Evolutionary conservation across 2,797 vertebrate genomes (phyloP).

Genomic region (Myotis daubentonii): DNA sequence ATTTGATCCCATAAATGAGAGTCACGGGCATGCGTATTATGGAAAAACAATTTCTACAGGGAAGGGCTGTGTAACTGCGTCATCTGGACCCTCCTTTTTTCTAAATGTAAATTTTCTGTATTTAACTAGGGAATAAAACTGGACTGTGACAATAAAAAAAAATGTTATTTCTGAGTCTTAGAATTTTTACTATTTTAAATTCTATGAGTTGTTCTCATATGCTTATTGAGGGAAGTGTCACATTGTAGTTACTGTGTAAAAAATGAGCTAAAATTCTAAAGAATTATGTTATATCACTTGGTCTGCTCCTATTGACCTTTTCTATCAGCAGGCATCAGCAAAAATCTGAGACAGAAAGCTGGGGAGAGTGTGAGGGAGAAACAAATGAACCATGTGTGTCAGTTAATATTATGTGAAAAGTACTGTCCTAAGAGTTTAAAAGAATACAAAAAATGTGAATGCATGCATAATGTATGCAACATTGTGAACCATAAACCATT

Average conservation of each 20-base stretch:
- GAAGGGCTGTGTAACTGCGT: not conserved
- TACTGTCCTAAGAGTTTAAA: not conserved
- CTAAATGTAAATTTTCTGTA: not conserved
- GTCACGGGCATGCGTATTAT: not conserved
- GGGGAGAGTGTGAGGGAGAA: not conserved
- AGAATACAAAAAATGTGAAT: not conserved
- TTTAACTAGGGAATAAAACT: constrained; percentile 15
- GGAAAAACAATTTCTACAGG: not conserved
- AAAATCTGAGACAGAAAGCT: not conserved
- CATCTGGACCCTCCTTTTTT: not conserved
- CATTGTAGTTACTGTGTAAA: not conserved
- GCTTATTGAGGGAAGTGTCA: not conserved
- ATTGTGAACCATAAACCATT: not conserved
- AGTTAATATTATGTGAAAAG: not conserved
- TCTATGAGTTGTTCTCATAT: not conserved
- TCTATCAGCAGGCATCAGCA: not conserved
- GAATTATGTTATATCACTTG: not conserved
- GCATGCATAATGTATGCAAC: not conserved
- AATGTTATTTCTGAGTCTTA: not conserved
- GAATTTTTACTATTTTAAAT: not conserved
- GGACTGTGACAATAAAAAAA: not conserved
- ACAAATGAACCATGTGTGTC: not conserved
- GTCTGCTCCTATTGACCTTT: not conserved
- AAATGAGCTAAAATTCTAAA: not conserved
- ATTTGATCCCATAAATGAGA: not conserved